A percentile compares a stretch with the other conserved stretches of the same genome.
phyloP scores from a whole-genome alignment of 2,797 vertebrate genomes.

The Chaetophractus vellerosus region DNA sequence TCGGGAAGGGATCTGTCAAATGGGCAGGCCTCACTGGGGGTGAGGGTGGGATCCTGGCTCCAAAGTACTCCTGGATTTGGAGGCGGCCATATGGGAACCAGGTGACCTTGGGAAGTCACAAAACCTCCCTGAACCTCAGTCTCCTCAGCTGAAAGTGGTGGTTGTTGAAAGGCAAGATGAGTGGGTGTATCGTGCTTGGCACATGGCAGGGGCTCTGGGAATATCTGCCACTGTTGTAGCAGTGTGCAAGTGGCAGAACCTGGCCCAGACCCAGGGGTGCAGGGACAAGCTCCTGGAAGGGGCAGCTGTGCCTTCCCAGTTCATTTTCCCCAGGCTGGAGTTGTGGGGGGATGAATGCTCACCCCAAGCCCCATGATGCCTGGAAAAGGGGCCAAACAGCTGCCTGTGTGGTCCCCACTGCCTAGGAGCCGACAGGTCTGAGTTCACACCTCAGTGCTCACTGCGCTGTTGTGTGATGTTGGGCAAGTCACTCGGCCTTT shows the following conservation, averaged over 20 bases:
- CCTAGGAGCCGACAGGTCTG: background rate
- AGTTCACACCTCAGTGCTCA: background rate
- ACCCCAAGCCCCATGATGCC: background rate
- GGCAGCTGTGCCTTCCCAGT: background rate
- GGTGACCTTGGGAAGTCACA: background rate
- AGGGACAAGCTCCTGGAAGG: background rate
- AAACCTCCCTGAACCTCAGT: background rate
- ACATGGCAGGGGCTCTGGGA: background rate
- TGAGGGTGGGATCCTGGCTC: background rate
- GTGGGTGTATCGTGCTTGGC: background rate
- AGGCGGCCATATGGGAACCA: background rate
- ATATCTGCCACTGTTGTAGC: accelerated
- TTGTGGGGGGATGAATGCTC: background rate
- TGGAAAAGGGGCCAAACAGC: background rate
- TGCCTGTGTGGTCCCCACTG: background rate
- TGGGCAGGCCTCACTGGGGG: background rate
- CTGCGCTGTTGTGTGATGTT: background rate
- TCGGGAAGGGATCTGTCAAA: background rate
- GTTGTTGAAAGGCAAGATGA: background rate
- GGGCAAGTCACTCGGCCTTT: background rate
- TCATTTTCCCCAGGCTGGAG: background rate
- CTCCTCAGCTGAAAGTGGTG: background rate
- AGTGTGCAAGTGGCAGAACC: background rate
- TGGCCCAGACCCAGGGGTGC: background rate
- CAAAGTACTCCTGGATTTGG: background rate